These are phyloP conservation scores for Paramisgurnus dabryanus DNA, from an alignment of 2,113 vertebrate genomes.

Conservation along the genomic window DNA sequence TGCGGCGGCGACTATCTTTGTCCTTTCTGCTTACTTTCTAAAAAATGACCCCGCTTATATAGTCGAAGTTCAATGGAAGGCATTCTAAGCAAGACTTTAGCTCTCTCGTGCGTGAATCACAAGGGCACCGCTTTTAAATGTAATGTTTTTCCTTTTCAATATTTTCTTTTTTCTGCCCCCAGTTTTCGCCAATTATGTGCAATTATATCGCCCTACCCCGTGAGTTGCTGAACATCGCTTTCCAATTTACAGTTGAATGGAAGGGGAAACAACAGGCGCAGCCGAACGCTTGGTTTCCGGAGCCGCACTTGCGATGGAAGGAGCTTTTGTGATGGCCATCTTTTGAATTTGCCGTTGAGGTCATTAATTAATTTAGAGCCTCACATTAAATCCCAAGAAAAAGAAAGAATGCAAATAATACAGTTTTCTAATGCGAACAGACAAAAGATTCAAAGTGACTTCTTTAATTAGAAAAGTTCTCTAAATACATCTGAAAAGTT, in stretches of 20 bases:
- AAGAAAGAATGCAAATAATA: slow-evolving; percentile 90
- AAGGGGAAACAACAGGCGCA: slow-evolving; percentile 46
- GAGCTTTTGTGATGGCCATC: slow-evolving; percentile 73
- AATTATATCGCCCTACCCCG: slow-evolving; percentile 36
- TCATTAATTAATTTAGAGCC: slow-evolving; percentile 87
- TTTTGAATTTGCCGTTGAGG: slow-evolving; percentile 78
- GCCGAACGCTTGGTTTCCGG: slow-evolving; percentile 43
- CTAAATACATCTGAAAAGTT: slow-evolving; percentile 92
- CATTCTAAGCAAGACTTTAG: slow-evolving; percentile 15
- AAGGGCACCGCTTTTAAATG: slow-evolving; percentile 49
- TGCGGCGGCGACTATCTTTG: slow-evolving; percentile 4
- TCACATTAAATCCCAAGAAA: slow-evolving; percentile 93
- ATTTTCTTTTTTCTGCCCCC: slow-evolving; percentile 40
- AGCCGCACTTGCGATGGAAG: slow-evolving; percentile 50
- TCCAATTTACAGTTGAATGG: slow-evolving; percentile 55
- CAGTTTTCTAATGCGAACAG: slow-evolving; percentile 87
- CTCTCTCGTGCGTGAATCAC: slow-evolving; percentile 44
- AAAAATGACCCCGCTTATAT: slow-evolving; percentile 34
- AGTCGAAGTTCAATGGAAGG: slow-evolving; percentile 32
- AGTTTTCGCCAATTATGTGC: slow-evolving; percentile 49
- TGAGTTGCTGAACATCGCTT: slow-evolving; percentile 44
- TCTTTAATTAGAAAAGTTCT: slow-evolving; percentile 93
- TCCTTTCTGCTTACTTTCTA: slow-evolving; percentile 11
- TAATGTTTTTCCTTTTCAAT: slow-evolving; percentile 35
- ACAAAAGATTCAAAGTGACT: slow-evolving; percentile 90